Percentiles rank a stretch among this genome's conserved stretches.
Conservation (phyloP, 2,797 vertebrate species). For the Pantherophis alleghaniensis region DNA sequence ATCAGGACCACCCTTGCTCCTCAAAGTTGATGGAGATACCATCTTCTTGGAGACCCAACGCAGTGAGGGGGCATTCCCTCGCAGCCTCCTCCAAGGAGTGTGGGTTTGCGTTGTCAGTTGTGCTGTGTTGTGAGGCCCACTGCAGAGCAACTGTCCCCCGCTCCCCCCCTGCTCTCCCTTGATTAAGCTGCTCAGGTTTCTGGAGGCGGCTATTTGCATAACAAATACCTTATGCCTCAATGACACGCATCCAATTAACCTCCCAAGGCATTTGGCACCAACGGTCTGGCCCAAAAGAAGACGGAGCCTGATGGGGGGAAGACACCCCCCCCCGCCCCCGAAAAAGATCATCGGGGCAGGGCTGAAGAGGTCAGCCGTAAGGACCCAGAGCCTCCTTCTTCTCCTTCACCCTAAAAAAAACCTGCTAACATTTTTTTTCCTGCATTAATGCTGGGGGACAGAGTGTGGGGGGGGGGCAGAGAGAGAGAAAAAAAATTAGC, state of each 20-base stretch:
- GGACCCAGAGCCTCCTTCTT: not conserved
- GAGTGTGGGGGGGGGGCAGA: no score
- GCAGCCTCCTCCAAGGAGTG: not conserved
- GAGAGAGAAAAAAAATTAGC: not conserved
- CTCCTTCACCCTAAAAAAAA: not conserved
- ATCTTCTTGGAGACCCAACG: not conserved
- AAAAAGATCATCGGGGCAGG: not conserved
- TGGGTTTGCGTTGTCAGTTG: not conserved
- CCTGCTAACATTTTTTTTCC: rapidly evolving
- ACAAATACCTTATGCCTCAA: not conserved
- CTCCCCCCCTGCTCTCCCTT: no score
- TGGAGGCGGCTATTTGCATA: not conserved
- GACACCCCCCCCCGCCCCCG: not conserved
- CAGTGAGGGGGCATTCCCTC: not conserved
- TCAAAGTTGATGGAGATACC: not conserved
- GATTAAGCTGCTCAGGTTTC: not conserved
- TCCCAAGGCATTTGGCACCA: not conserved
- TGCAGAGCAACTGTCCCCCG: not conserved
- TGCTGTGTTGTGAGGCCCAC: not conserved
- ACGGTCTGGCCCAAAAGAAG: not conserved
- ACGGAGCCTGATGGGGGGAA: not conserved
- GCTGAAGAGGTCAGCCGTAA: not conserved
- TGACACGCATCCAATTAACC: not conserved
- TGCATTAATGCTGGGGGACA: not conserved
- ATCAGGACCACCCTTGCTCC: not conserved